Base-by-base conservation (phyloP, 2,888 invertebrate genomes). In the Craniophora ligustri region DNA sequence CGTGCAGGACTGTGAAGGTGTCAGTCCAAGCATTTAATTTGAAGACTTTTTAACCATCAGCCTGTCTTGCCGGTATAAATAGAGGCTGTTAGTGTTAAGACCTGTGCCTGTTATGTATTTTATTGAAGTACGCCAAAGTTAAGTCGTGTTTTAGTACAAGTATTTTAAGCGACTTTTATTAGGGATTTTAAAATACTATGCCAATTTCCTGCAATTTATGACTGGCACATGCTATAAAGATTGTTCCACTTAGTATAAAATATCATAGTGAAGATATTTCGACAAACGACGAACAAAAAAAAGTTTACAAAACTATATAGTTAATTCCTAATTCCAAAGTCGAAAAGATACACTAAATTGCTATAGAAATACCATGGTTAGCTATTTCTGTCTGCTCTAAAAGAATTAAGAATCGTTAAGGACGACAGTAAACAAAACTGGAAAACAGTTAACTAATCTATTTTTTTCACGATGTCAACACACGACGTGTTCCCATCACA, bases 1-100 rank as follows among this genome's bases (percentile, higher is more conserved):
- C 75, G 72, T 75, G 78, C 85, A 86, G 86, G 84, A 85, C 79
- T 79, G 91, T 83, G 89, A 91, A 91, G 89, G 92, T 87, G 85
- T 86, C 74, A 77, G 79, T 78, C 80, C 82, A 78, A 71, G 72
- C 79, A 78, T 78, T 73, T 75, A 78, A 76, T 76, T 81, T 76
- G 67, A 78, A 74, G 68, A 74, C 57, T 63, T 65, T n/a, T 66
- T 58, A 60, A 61, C 42, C 67, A 70, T 63, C 56, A 55, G 46
- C 32, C 51, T 63, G 65, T 62, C 66, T 72, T 63, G 55, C 35
- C 55, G 58, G 61, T 71, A 62, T 71, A 50, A 67, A 64, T 61
- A 71, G 71, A 64, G 71, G 61, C 67, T 60, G 61, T 60, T 58
- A 58, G 58, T 58, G 38, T 42, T 64, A 55, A 47, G 53, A 41